phyloP scores from a whole-genome alignment of 2,113 vertebrate species.

The Centropus bengalensis region DNA sequence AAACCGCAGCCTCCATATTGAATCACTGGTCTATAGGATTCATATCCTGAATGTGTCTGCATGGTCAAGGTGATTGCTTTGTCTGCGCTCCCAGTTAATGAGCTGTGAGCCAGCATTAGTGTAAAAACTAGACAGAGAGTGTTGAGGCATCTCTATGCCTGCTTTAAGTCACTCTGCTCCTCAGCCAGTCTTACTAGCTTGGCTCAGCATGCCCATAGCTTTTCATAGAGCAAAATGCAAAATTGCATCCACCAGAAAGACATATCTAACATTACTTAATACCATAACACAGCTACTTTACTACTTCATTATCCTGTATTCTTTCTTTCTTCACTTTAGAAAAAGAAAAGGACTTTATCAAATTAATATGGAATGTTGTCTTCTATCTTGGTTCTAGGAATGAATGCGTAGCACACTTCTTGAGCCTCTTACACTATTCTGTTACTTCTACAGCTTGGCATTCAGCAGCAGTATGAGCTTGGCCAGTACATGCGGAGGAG shows the following conservation, averaged over 20 bases:
- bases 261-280: background rate
- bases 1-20: background rate
- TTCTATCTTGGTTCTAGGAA: background rate
- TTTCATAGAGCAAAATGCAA: background rate
- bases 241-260: background rate
- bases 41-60: background rate
- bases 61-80: background rate
- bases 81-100: background rate
- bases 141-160: background rate
- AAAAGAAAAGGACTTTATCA: background rate
- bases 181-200: background rate
- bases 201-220: background rate
- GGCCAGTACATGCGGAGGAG: conserved; percentile 79
- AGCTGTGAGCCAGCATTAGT: background rate
- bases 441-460: conserved; percentile 78
- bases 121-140: background rate
- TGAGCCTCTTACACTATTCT: background rate
- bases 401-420: background rate
- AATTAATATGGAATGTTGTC: background rate
- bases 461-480: conserved; percentile 82
- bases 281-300: background rate
- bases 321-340: background rate
- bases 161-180: background rate
- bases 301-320: background rate
- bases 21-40: background rate